Conservation (phyloP, 2,888 invertebrate species). For the Xylocampa areola region DNA sequence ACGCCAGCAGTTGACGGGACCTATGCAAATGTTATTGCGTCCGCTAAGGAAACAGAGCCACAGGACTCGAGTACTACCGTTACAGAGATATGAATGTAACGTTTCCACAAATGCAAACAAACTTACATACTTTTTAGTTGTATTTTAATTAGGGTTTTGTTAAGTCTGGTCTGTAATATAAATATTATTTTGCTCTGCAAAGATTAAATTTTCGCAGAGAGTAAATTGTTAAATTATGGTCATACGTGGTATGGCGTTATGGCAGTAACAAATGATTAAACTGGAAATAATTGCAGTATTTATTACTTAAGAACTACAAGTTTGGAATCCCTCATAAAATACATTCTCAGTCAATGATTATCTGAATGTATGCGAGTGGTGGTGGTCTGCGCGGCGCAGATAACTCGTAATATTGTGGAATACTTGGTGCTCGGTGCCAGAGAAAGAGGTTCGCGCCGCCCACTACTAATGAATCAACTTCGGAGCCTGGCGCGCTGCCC, state of each 20-base stretch:
- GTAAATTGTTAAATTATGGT: slow-evolving; percentile 25
- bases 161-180: background rate
- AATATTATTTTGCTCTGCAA: background rate
- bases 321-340: slow-evolving; percentile 63
- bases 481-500: slow-evolving; percentile 77
- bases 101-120: slow-evolving; percentile 36
- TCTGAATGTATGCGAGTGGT: slow-evolving; percentile 66
- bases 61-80: slow-evolving; percentile 50
- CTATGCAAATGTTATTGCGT: slow-evolving; percentile 86
- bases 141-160: slow-evolving; percentile 5
- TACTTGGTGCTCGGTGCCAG: slow-evolving; percentile 55
- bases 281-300: slow-evolving; percentile 51
- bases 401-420: slow-evolving; percentile 72
- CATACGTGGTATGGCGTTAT: too few relatives aligned
- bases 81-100: slow-evolving; percentile 42
- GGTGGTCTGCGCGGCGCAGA: slow-evolving; percentile 67
- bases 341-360: slow-evolving; percentile 64
- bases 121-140: slow-evolving; percentile 14
- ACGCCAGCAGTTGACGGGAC: slow-evolving; percentile 79
- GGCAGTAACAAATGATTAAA: slow-evolving; percentile 22
- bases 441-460: slow-evolving; percentile 67
- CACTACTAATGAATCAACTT: slow-evolving; percentile 85
- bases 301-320: slow-evolving; percentile 54
- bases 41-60: slow-evolving; percentile 73
- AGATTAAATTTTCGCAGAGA: background rate